These are phyloP conservation scores for Coccyzus lansbergi DNA, from an alignment of 2,797 vertebrate species.

Conservation along the genomic window DNA sequence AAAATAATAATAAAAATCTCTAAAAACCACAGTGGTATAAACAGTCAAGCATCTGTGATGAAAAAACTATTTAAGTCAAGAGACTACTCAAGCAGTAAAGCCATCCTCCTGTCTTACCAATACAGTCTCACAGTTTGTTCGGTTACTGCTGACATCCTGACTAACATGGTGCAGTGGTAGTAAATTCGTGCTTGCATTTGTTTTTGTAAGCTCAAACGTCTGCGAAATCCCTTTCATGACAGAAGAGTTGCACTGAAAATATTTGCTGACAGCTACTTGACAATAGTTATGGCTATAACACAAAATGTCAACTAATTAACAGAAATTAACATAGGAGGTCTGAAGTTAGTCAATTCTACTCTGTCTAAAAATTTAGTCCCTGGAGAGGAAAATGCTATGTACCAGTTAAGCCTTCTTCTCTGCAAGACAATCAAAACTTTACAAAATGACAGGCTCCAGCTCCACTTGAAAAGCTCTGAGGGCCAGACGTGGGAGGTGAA, in stretches of 20 bases:
- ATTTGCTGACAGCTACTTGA: background rate
- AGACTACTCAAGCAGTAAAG: background rate
- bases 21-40: background rate
- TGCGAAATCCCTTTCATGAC: background rate
- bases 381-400: background rate
- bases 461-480: background rate
- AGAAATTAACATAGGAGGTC: background rate
- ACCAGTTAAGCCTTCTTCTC: background rate
- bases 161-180: background rate
- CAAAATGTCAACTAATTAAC: background rate
- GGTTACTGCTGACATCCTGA: background rate
- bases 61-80: background rate
- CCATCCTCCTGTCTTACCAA: background rate
- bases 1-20: background rate
- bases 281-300: background rate
- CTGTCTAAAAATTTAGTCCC: background rate
- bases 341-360: background rate
- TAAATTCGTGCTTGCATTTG: background rate
- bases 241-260: background rate
- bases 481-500: background rate
- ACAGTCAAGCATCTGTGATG: background rate
- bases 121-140: background rate
- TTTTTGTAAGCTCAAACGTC: background rate
- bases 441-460: background rate
- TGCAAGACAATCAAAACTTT: slow-evolving; percentile 7